A percentile compares a stretch with the other conserved stretches of the same genome.
phyloP scores from a whole-genome alignment of 1,140 invertebrate genomes.

The Psix sp. region DNA sequence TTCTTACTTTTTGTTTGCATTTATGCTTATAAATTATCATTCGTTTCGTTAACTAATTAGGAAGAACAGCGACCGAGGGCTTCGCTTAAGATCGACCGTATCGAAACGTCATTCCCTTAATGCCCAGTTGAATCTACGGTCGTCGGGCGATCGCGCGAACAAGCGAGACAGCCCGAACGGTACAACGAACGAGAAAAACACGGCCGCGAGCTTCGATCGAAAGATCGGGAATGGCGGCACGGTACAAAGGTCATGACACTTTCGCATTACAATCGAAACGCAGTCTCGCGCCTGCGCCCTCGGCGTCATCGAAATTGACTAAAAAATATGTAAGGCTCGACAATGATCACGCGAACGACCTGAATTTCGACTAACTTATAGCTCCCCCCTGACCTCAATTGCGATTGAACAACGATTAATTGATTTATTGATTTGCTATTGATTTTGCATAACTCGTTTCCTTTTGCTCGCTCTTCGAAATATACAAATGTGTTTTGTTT shows the following conservation, averaged over 20 bases:
- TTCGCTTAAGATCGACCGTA: conserved; percentile 9
- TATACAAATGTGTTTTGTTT: conserved; percentile 35
- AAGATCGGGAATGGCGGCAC: too few species aligned
- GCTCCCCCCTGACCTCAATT: too few species aligned
- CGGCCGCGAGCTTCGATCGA: too few species aligned
- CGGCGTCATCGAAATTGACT: conserved; percentile 45
- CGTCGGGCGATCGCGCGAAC: conserved; percentile 29
- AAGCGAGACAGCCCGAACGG: conserved; percentile 16
- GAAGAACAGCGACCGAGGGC: conserved; percentile 55
- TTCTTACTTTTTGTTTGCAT: conserved; percentile 21
- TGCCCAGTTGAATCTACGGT: conserved; percentile 50
- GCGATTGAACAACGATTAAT: conserved; percentile 15
- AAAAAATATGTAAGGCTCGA: conserved; percentile 48
- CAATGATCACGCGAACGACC: too few species aligned
- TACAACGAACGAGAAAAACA: too few species aligned
- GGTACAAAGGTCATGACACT: too few species aligned
- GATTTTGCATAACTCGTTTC: too few species aligned
- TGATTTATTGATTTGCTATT: conserved; percentile 20
- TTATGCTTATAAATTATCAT: conserved; percentile 15
- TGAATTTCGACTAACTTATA: too few species aligned
- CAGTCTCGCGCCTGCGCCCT: conserved; percentile 10
- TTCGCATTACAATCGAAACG: too few species aligned
- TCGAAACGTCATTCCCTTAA: conserved; percentile 32
- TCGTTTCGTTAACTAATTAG: conserved; percentile 41
- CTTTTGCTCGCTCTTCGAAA: conserved; percentile 15